Evolutionary conservation across 2,888 invertebrate species (phyloP).

Genomic region (Beris chalybata): DNA sequence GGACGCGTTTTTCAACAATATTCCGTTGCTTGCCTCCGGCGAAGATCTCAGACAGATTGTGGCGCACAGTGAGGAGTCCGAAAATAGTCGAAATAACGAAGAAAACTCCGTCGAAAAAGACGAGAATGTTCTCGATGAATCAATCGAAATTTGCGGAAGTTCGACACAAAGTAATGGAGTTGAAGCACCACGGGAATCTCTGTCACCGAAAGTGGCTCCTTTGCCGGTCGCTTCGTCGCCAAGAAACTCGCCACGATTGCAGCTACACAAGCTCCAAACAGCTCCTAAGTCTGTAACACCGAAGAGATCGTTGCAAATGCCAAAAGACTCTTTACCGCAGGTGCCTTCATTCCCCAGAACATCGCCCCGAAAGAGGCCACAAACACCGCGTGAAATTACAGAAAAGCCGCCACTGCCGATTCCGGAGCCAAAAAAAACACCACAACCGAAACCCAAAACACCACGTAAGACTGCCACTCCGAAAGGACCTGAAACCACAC

Average conservation of each 20-base stretch:
- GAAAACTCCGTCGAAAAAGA: neutral
- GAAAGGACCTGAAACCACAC: no score
- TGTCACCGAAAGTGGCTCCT: neutral
- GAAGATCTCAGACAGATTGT: constrained; percentile 11
- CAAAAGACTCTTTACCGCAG: no score
- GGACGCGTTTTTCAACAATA: constrained; percentile 23
- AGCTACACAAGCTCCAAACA: no score
- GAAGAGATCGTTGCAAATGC: no score
- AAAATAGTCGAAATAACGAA: neutral
- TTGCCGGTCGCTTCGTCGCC: neutral
- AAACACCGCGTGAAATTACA: constrained; percentile 1
- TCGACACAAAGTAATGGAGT: constrained; percentile 44
- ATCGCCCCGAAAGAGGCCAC: neutral
- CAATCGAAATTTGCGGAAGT: constrained; percentile 50
- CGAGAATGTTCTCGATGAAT: constrained; percentile 44
- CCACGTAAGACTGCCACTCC: constrained; percentile 8
- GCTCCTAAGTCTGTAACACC: no score
- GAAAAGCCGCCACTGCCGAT: neutral
- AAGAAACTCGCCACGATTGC: neutral
- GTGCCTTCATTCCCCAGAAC: no score
- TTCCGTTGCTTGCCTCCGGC: constrained; percentile 19
- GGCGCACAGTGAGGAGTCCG: neutral
- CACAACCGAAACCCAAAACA: neutral
- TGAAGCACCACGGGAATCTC: no score
- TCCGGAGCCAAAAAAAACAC: no score